A percentile compares a stretch with the other conserved stretches of the same genome.
phyloP scores from a whole-genome alignment of 2,888 invertebrate genomes.

The Tetramorium bicarinatum region DNA sequence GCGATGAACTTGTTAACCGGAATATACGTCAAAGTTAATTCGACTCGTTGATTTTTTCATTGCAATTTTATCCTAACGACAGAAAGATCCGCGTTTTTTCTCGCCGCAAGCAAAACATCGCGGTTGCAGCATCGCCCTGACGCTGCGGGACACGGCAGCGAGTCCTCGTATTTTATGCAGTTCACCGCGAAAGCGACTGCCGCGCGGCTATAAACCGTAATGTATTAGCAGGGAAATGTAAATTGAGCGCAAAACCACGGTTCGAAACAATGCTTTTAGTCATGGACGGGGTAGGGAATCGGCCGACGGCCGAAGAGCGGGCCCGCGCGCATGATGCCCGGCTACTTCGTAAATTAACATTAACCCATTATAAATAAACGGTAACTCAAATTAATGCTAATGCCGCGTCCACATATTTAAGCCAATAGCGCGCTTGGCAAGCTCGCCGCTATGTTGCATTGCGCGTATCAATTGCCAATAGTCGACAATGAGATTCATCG shows the following conservation, averaged over 20 bases:
- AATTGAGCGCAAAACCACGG: constrained; percentile 84
- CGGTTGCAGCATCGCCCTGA: constrained; percentile 69
- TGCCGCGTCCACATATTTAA: constrained; percentile 79
- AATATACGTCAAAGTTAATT: constrained; percentile 19
- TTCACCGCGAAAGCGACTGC: constrained; percentile 78
- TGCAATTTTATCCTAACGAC: constrained; percentile 16
- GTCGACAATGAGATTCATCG: not conserved
- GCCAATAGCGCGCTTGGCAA: constrained; percentile 74
- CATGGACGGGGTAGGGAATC: constrained; percentile 60
- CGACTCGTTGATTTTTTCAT: constrained; percentile 19
- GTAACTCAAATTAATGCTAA: constrained; percentile 84
- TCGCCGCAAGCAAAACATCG: constrained; percentile 69
- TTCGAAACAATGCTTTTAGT: constrained; percentile 84
- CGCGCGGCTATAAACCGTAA: constrained; percentile 81
- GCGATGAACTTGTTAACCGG: not conserved
- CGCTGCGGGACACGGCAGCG: constrained; percentile 71
- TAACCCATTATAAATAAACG: constrained; percentile 84
- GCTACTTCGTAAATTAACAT: constrained; percentile 84
- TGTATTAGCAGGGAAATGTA: constrained; percentile 84
- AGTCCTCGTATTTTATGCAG: constrained; percentile 81
- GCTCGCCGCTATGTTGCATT: not conserved
- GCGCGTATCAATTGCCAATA: not conserved
- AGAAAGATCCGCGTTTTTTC: constrained; percentile 67
- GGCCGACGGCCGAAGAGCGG: constrained; percentile 60
- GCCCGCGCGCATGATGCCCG: constrained; percentile 64